Conservation (phyloP, 2,113 vertebrate species). For the Symphodus melops region DNA sequence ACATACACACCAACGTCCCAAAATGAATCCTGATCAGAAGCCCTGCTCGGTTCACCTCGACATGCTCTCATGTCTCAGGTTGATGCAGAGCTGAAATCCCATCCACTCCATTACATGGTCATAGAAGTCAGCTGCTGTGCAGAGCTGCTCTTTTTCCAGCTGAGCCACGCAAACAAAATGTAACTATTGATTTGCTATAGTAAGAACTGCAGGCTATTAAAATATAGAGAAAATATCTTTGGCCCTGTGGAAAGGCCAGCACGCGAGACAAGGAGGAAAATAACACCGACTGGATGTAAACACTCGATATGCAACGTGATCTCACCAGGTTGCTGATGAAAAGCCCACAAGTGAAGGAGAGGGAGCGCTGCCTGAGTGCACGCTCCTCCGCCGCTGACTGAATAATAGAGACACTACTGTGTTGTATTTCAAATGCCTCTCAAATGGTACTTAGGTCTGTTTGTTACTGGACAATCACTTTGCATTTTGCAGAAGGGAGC, state of each 20-base stretch:
- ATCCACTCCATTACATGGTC: slow-evolving; percentile 24
- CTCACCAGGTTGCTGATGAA: slow-evolving; percentile 38
- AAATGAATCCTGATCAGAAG: slow-evolving; percentile 2
- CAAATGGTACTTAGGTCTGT: slow-evolving; percentile 9
- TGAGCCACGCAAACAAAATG: slow-evolving; percentile 48
- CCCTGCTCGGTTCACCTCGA: background rate
- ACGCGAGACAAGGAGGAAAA: slow-evolving; percentile 11
- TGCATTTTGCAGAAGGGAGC: slow-evolving; percentile 10
- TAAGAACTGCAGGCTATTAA: slow-evolving; percentile 46
- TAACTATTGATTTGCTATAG: slow-evolving; percentile 62
- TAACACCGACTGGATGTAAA: slow-evolving; percentile 42
- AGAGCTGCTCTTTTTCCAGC: slow-evolving; percentile 26
- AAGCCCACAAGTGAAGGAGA: slow-evolving; percentile 14
- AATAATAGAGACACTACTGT: slow-evolving; percentile 18
- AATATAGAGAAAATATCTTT: slow-evolving; percentile 43
- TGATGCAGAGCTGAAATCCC: slow-evolving; percentile 46
- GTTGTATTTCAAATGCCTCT: slow-evolving; percentile 29
- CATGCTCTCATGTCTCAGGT: slow-evolving; percentile 29
- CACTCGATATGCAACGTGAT: slow-evolving; percentile 52
- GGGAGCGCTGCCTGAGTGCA: slow-evolving; percentile 4
- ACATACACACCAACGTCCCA: slow-evolving; percentile 4
- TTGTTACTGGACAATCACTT: background rate
- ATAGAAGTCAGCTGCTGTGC: slow-evolving; percentile 55
- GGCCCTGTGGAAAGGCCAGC: slow-evolving; percentile 30
- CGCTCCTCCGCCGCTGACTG: background rate